Conservation (phyloP, 2,888 invertebrate genomes). For the Girardia tigrina region DNA sequence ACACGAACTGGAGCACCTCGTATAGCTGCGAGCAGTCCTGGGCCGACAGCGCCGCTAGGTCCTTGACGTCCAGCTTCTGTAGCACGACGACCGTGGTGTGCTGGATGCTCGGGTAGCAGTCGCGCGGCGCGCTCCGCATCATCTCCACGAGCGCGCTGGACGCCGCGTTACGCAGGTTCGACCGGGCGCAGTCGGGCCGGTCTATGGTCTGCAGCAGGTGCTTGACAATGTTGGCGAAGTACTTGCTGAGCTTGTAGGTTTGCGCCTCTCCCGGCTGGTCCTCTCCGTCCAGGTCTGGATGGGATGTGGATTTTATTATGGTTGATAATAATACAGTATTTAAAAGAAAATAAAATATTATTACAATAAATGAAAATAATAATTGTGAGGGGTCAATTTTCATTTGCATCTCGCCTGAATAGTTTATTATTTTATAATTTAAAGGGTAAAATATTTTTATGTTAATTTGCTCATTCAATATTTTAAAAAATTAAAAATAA, state of each 20-base stretch:
- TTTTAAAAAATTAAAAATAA: no score
- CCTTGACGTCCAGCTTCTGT: conserved; percentile 63
- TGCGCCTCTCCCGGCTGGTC: no score
- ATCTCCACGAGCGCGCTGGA: conserved; percentile 98
- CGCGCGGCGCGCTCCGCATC: conserved; percentile 91
- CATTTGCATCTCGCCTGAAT: no score
- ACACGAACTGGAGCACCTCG: conserved; percentile 84
- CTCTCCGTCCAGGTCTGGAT: no score
- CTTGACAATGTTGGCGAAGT: conserved; percentile 80
- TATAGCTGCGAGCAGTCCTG: conserved; percentile 81
- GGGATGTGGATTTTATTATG: no score
- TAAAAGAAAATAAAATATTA: no score
- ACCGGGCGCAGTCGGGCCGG: conserved; percentile 55
- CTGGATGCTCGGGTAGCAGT: conserved; percentile 93
- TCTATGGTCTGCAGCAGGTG: conserved; percentile 83
- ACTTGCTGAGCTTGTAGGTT: conserved; percentile 47
- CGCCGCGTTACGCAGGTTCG: conserved; percentile 84
- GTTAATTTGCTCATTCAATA: no score
- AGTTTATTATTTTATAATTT: no score
- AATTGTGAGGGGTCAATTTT: no score
- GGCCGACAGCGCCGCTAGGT: conserved; percentile 58
- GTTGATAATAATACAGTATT: no score
- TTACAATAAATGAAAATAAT: no score
- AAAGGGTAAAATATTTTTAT: no score
- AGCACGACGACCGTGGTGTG: conserved; percentile 88